These are phyloP conservation scores for Calliopum simillimum DNA, from an alignment of 2,888 invertebrate species.

Conservation along the genomic window DNA sequence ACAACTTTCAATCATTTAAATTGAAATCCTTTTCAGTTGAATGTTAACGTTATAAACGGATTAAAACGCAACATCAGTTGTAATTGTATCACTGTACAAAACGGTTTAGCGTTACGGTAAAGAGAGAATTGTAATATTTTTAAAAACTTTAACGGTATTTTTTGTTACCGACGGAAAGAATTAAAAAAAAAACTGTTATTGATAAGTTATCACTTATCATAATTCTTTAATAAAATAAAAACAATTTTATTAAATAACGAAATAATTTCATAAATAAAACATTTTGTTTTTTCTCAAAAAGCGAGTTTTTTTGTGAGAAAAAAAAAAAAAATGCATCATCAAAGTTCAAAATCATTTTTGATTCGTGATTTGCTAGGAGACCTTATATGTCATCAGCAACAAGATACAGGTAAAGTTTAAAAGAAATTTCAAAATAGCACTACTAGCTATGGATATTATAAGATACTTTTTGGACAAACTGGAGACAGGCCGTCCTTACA, in stretches of 20 bases:
- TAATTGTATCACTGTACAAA: conserved; percentile 59
- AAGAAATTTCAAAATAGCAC: too few relatives aligned
- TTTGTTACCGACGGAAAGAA: conserved; percentile 25
- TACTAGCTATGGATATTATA: too few relatives aligned
- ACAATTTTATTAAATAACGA: neutral
- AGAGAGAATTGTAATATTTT: neutral
- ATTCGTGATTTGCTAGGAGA: conserved; percentile 88
- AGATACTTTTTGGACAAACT: too few relatives aligned
- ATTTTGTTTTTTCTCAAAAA: neutral
- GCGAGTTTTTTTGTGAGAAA: neutral
- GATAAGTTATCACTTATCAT: neutral
- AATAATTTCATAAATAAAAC: neutral
- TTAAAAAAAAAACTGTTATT: neutral
- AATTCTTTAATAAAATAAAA: too few relatives aligned
- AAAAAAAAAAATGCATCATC: conserved; percentile 68
- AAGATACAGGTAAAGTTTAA: conserved; percentile 67
- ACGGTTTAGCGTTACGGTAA: conserved; percentile 47
- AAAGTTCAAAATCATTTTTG: conserved; percentile 81
- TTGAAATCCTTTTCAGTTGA: conserved; percentile 19
- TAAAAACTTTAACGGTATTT: conserved; percentile 5
- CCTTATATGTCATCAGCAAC: conserved; percentile 64
- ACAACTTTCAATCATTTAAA: conserved; percentile 27
- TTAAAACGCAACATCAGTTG: conserved; percentile 61
- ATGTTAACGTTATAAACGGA: conserved; percentile 52
- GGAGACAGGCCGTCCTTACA: too few relatives aligned